phyloP scores from a whole-genome alignment of 2,888 invertebrate genomes.

The Willowsia nigromaculata region DNA sequence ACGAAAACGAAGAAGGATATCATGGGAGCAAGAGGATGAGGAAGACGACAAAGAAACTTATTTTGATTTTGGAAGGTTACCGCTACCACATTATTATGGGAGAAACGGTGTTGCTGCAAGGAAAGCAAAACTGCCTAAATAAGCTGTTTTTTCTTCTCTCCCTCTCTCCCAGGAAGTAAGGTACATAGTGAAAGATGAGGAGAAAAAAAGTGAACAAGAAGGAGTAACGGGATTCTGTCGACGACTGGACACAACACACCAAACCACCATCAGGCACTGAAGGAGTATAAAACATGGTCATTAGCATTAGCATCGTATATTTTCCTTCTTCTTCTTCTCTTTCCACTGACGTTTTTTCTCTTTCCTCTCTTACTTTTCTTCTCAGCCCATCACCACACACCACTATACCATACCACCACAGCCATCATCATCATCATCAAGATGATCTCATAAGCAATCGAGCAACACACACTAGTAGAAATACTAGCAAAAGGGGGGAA shows the following conservation, averaged over 20 bases:
- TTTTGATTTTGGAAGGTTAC: constrained; percentile 27
- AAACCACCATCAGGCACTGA: background rate
- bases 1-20: too few species aligned
- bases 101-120: background rate
- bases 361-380: background rate
- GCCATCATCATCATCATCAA: constrained; percentile 27
- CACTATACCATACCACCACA: too few species aligned
- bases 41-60: background rate
- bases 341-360: constrained; percentile 2
- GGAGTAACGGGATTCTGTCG: background rate
- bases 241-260: constrained; percentile 7
- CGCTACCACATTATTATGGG: background rate
- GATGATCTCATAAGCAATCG: constrained; percentile 18
- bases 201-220: background rate
- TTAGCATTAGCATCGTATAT: constrained; percentile 54
- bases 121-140: constrained; percentile 1
- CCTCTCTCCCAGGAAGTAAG: background rate
- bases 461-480: background rate
- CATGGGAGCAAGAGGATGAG: background rate
- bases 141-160: constrained; percentile 8
- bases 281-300: constrained; percentile 49
- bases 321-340: background rate
- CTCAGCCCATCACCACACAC: background rate
- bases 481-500: background rate
- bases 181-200: background rate